Conservation (phyloP, 2,888 invertebrate genomes). For the Petrophora chlorosata region DNA sequence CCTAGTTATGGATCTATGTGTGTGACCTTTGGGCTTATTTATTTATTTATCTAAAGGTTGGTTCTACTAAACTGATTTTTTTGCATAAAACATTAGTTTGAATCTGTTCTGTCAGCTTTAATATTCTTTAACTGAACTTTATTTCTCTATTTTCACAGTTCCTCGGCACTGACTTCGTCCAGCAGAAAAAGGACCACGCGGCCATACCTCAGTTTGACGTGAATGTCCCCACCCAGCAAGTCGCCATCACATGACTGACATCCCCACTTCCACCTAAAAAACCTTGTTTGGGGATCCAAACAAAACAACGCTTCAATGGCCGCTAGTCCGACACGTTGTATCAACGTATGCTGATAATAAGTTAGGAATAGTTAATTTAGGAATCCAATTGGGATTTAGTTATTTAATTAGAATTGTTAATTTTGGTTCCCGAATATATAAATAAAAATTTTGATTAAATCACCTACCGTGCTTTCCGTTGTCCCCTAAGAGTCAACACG, state of each 20-base stretch:
- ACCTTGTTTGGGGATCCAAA: too few relatives aligned
- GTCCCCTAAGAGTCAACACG: too few relatives aligned
- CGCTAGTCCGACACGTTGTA: constrained; percentile 47
- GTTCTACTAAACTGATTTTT: too few relatives aligned
- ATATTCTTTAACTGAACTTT: background rate
- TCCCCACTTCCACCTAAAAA: too few relatives aligned
- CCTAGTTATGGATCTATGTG: too few relatives aligned
- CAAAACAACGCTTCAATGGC: constrained; percentile 3
- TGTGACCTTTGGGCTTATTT: too few relatives aligned
- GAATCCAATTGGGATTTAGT: background rate
- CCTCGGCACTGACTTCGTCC: constrained; percentile 65
- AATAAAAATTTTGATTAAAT: too few relatives aligned
- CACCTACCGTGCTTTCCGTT: too few relatives aligned
- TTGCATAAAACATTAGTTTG: too few relatives aligned
- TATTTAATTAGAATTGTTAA: background rate
- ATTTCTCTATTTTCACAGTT: constrained; percentile 51
- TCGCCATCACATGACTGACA: background rate
- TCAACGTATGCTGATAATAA: constrained; percentile 46
- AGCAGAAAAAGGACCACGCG: constrained; percentile 51
- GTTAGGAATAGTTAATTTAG: constrained; percentile 1
- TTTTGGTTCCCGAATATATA: background rate
- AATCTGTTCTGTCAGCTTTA: too few relatives aligned
- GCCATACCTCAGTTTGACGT: constrained; percentile 56
- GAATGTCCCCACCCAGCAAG: constrained; percentile 13
- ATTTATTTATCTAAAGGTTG: too few relatives aligned